These are phyloP conservation scores for Silurus lanzhouensis DNA, from an alignment of 2,797 vertebrate genomes.

Conservation along the genomic window DNA sequence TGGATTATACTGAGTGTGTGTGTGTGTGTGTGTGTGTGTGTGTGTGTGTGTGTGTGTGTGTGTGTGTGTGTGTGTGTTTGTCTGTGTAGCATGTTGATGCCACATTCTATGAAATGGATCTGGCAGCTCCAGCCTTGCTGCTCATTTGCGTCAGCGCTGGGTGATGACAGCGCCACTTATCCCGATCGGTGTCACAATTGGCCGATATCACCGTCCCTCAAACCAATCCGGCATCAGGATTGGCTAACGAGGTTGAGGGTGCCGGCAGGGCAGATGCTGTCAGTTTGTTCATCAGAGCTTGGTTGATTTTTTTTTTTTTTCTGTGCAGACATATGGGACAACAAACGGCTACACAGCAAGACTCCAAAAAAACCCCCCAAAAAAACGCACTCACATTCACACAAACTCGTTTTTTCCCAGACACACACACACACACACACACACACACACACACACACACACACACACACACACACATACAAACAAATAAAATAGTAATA, in stretches of 20 bases:
- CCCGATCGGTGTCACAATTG: conserved; percentile 7
- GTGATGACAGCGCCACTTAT: conserved; percentile 22
- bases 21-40: conserved; percentile 23
- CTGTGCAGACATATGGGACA: conserved; percentile 20
- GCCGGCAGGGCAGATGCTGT: background rate
- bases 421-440: conserved; percentile 12
- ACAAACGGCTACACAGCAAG: conserved; percentile 31
- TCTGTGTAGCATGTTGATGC: conserved; percentile 19
- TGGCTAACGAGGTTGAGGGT: background rate
- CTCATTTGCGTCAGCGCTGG: background rate
- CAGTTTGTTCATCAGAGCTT: conserved; percentile 21
- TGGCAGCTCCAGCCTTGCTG: conserved; percentile 27
- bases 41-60: background rate
- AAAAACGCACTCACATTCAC: background rate
- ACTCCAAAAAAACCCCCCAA: background rate
- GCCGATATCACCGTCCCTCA: conserved; percentile 8
- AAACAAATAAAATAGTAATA: too few species aligned
- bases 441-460: conserved; percentile 9
- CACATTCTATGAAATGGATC: conserved; percentile 14
- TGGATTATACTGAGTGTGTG: conserved; percentile 16
- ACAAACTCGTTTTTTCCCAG: background rate
- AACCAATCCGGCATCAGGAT: background rate
- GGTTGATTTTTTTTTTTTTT: background rate
- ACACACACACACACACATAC: conserved; percentile 3
- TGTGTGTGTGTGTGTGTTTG: background rate